Evolutionary conservation across 64 coral and sea anemone species (phyloP).

Genomic region (Montipora foliosa): DNA sequence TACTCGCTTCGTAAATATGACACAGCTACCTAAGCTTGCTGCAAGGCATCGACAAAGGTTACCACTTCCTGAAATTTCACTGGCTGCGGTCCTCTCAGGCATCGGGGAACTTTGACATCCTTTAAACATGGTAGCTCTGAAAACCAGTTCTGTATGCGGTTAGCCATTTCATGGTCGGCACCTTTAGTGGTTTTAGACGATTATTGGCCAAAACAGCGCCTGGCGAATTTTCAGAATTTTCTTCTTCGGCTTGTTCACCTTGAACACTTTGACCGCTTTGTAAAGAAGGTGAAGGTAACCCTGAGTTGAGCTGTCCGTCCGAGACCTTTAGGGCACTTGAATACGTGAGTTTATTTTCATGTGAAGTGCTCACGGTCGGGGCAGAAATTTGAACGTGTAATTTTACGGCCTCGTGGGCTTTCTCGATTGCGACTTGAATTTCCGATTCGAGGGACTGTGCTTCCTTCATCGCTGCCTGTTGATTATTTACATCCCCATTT

Average conservation of each 20-base stretch:
- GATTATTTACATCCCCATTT: conserved; percentile 38
- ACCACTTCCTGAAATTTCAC: conserved; percentile 21
- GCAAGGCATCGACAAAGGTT: conserved; percentile 69
- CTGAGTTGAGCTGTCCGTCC: background rate
- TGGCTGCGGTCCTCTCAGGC: conserved; percentile 3
- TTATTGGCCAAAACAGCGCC: background rate
- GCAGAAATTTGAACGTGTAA: background rate
- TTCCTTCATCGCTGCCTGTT: conserved; percentile 47
- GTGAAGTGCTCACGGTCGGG: background rate
- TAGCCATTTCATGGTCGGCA: background rate
- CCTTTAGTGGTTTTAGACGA: background rate
- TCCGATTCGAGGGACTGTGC: conserved; percentile 47
- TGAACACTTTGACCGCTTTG: background rate
- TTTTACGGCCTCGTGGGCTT: conserved; percentile 48
- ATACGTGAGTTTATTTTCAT: background rate
- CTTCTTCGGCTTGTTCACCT: background rate
- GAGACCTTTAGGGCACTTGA: background rate
- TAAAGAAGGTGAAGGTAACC: background rate
- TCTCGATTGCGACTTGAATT: conserved; percentile 50
- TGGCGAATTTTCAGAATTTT: background rate
- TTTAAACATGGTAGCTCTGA: background rate
- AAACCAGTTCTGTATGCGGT: conserved; percentile 14
- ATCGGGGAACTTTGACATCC: conserved; percentile 26
- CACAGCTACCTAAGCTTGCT: conserved; percentile 58
- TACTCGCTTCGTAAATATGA: conserved; percentile 20